Base-by-base conservation (phyloP, 2,797 vertebrate species). In the Anisognathus igniventris region DNA sequence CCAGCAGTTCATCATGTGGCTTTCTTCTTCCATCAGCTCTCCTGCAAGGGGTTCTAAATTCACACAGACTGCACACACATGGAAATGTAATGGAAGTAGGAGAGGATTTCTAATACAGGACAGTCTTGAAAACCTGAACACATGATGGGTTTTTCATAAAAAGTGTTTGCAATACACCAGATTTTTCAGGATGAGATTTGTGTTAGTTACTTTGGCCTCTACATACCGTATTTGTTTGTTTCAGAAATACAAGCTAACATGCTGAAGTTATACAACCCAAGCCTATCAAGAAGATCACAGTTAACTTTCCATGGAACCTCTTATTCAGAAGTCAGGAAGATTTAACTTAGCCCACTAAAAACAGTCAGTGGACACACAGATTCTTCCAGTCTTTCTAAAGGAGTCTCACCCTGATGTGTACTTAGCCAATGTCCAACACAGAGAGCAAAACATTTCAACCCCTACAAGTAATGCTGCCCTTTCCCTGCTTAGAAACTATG, bases 1-100 rank as follows among this genome's bases (percentile, higher is more conserved):
- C 39, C 8, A 57, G 76, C 40, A 33, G 22, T 76, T 88, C 28
- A 92, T 70, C 30, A 30, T 3, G 27, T 27, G 60, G 57, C 74
- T 96, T 94, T 88, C 77, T 79, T 87, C 23, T 93, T 84, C 53
- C 82, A 83, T 17, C 56, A 88, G 48, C 47, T 75, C 37, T 85
- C 75, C 42, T 48, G 62, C 66, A 92, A 93, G 28, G n/a, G 12
- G 48, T 68, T 93, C 90, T 39, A 84, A 91, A 72, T 86, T 92
- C 70, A 91, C 56, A 83, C 4, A 58, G 75, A 56, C 84, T 42
- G 88, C 75, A 89, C 25, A 88, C 48, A 51, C 24, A 9, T 30
- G 50, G 66, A 85, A 81, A 51, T 79, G 27, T 42, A 86, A 66
- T 8, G 70, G 35, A 88, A 74, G 16, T 14, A 73, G 40, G 37